phyloP scores from a whole-genome alignment of 1,140 invertebrate species.

The Sarcophaga peregrina region DNA sequence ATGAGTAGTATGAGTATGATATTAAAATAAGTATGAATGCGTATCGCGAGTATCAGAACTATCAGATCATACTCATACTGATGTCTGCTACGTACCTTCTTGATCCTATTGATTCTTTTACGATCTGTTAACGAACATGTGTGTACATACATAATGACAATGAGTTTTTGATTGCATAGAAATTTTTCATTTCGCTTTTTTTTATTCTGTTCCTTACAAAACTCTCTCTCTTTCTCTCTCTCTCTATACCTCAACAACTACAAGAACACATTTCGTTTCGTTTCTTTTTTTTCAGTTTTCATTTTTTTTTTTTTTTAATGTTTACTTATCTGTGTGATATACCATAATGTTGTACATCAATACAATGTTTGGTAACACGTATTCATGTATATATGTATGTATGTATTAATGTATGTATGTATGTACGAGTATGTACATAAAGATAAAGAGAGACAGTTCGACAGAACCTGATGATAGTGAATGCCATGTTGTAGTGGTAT shows the following conservation, averaged over 20 bases:
- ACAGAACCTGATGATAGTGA: neutral
- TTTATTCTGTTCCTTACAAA: neutral
- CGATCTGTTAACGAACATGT: neutral
- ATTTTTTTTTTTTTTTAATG: neutral
- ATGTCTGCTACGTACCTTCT: no score
- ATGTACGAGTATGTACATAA: no score
- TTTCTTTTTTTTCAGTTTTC: neutral
- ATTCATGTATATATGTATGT: no score
- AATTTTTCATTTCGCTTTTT: constrained; percentile 26
- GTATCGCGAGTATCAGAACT: no score
- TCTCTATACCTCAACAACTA: neutral
- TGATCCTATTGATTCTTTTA: neutral
- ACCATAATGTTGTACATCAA: neutral
- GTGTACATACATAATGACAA: neutral
- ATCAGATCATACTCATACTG: no score
- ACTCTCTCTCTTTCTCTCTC: neutral
- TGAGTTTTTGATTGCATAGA: constrained; percentile 38
- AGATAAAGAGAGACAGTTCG: neutral
- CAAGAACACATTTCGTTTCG: neutral
- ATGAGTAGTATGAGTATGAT: no score
- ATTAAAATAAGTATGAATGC: no score
- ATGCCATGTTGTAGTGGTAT: neutral
- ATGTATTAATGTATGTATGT: no score
- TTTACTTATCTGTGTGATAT: neutral
- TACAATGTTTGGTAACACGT: neutral